phyloP scores from a whole-genome alignment of 1,140 invertebrate species.

The Conus betulinus region DNA sequence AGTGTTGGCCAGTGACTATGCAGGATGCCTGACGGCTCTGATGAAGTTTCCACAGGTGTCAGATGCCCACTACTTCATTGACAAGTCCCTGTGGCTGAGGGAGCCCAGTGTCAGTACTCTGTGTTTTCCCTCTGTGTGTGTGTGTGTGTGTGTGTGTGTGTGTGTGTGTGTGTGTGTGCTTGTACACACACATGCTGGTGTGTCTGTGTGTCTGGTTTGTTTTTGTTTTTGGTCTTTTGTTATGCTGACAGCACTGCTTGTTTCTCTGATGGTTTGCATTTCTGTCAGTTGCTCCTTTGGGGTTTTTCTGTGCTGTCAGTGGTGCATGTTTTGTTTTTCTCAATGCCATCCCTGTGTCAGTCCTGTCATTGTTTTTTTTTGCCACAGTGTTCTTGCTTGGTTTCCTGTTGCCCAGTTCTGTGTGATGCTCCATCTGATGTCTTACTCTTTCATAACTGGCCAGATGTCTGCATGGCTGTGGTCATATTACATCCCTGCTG shows the following conservation, averaged over 20 bases:
- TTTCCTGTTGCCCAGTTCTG: too few species aligned
- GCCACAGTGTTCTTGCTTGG: too few species aligned
- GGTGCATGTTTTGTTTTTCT: too few species aligned
- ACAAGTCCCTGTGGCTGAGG: conserved; percentile 81
- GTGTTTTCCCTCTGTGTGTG: neutral
- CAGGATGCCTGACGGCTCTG: conserved; percentile 80
- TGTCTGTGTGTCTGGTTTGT: neutral
- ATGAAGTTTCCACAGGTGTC: conserved; percentile 83
- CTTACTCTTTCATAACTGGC: too few species aligned
- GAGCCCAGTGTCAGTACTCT: conserved; percentile 76
- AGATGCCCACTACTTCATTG: conserved; percentile 82
- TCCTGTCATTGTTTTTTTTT: too few species aligned
- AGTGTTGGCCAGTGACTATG: conserved; percentile 82
- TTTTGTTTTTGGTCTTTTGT: neutral
- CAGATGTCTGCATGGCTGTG: too few species aligned
- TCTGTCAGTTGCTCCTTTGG: too few species aligned
- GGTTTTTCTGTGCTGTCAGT: too few species aligned
- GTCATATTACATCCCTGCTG: too few species aligned
- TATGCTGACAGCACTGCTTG: neutral
- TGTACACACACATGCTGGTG: neutral
- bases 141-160: neutral
- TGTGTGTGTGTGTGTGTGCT: neutral
- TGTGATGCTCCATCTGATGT: too few species aligned
- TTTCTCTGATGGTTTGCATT: neutral
- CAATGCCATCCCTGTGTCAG: too few species aligned